A percentile compares a stretch with the other conserved stretches of the same genome.
Evolutionary conservation across 2,797 vertebrate species (phyloP).

Genomic region (Chromis chromis): DNA sequence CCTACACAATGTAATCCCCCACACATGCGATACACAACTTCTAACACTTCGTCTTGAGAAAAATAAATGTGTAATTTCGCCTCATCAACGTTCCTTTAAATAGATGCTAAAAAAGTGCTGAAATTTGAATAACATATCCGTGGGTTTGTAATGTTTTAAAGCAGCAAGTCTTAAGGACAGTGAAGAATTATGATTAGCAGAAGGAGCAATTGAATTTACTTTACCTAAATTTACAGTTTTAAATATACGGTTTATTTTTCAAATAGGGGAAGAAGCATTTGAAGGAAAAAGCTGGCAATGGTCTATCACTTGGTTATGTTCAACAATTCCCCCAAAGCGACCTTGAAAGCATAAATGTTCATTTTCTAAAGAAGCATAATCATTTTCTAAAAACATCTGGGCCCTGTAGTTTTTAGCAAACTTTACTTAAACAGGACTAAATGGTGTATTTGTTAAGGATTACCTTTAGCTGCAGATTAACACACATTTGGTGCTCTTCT

Average conservation of each 20-base stretch:
- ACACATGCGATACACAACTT: slow-evolving; percentile 34
- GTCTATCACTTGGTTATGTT: too few relatives aligned
- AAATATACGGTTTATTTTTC: slow-evolving; percentile 29
- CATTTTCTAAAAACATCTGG: neutral
- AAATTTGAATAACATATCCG: neutral
- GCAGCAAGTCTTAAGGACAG: slow-evolving; percentile 4
- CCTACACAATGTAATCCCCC: slow-evolving; percentile 48
- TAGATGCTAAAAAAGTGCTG: neutral
- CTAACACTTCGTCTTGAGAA: slow-evolving; percentile 14
- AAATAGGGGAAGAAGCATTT: slow-evolving; percentile 6
- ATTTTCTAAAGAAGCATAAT: neutral
- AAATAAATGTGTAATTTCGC: slow-evolving; percentile 19
- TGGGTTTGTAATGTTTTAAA: slow-evolving; percentile 6
- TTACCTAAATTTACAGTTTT: neutral
- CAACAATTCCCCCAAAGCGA: too few relatives aligned
- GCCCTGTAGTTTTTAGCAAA: neutral
- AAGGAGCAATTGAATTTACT: slow-evolving; percentile 11
- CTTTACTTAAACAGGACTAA: neutral
- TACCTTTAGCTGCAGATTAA: slow-evolving; percentile 11
- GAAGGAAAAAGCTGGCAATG: neutral
- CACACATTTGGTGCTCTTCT: neutral
- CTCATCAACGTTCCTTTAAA: slow-evolving; percentile 10
- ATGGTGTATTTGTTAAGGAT: neutral
- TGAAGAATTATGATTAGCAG: slow-evolving; percentile 29
- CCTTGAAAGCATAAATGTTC: neutral